These are phyloP conservation scores for Daktulosphaira vitifoliae DNA, from an alignment of 1,140 invertebrate genomes.

Conservation along the genomic window DNA sequence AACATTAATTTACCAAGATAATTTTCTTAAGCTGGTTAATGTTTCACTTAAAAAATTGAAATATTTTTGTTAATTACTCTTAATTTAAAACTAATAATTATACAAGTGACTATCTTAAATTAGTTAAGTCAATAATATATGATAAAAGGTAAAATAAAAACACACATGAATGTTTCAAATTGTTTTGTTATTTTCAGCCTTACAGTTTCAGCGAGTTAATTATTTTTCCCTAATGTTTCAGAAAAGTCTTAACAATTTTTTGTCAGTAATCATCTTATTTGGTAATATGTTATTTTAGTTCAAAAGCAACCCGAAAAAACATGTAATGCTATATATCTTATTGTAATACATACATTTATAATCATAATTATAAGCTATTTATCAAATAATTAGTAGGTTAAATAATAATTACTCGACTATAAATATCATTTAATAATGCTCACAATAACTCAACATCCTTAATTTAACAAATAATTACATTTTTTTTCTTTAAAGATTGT, in stretches of 20 bases:
- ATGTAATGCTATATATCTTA: slow-evolving; percentile 24
- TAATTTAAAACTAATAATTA: too few species aligned
- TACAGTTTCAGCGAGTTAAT: slow-evolving; percentile 33
- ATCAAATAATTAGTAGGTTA: slow-evolving; percentile 19
- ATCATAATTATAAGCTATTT: slow-evolving; percentile 18
- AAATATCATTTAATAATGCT: slow-evolving; percentile 24
- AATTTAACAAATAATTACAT: slow-evolving; percentile 14
- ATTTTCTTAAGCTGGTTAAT: too few species aligned
- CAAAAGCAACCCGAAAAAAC: slow-evolving; percentile 33
- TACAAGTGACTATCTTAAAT: too few species aligned
- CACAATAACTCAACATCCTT: slow-evolving; percentile 26
- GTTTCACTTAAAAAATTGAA: too few species aligned
- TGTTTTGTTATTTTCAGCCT: slow-evolving; percentile 34
- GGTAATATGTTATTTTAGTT: slow-evolving; percentile 31
- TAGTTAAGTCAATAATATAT: too few species aligned
- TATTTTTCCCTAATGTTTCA: slow-evolving; percentile 33
- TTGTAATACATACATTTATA: slow-evolving; percentile 16
- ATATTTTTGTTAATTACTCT: too few species aligned
- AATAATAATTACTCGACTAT: slow-evolving; percentile 20
- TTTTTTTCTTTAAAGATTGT: not conserved
- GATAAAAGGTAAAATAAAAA: slow-evolving; percentile 17
- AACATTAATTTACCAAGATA: too few species aligned
- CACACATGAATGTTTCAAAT: slow-evolving; percentile 23
- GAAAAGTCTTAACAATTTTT: slow-evolving; percentile 33
- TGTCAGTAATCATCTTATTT: slow-evolving; percentile 31